Base-by-base conservation (phyloP, 2,888 invertebrate species). In the Caenorhabditis sp. region DNA sequence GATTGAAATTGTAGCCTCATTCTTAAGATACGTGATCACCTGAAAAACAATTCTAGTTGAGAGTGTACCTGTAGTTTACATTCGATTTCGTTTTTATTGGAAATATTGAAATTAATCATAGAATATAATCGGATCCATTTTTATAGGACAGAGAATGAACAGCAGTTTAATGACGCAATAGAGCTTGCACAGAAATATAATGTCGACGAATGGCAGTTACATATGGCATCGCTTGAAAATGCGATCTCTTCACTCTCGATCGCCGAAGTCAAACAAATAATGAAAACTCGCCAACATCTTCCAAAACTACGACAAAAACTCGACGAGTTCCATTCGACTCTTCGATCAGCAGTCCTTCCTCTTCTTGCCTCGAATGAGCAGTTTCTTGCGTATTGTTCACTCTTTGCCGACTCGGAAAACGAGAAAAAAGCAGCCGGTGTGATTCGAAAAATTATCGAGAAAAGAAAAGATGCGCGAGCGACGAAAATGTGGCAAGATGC, bases 201-300 rank as follows among this genome's bases (percentile, higher is more conserved):
- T 49, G 59, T 82, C 10, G 75, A 78, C 25, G 73, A 70, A 20
- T 78, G 78, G 74, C 54, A 69, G 1, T 58, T 83, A 31, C 80
- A 83, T 64, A 73, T 82, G 70, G 70, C 81, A 10, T 78, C 79
- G 25, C 54, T 83, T n/a, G 83, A 83, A 63, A 80, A 80, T 56
- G 75, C 80, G 21, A 53, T 81, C 25, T 71, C 74, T 4, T 61
- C 59, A 75, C 62, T 77, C n/a, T 25, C 75, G 1, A 36, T 67
- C 14, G 21, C 38, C 3, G 75, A 79, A 56, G 72, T 72, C 25
- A 79, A 79, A 43, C 43, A 20, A 8, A 67, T 75, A 7, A 57
- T 80, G 56, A 77, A 75, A 49, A 56, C 43, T 4, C 59, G 80
- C 4, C 68, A 70, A 26, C 80, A 80, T 59, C 21, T 78, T n/a